Percentiles rank a stretch among this genome's conserved stretches.
These are phyloP conservation scores for Patella depressa DNA, from an alignment of 2,888 invertebrate species.

Conservation along the genomic window DNA sequence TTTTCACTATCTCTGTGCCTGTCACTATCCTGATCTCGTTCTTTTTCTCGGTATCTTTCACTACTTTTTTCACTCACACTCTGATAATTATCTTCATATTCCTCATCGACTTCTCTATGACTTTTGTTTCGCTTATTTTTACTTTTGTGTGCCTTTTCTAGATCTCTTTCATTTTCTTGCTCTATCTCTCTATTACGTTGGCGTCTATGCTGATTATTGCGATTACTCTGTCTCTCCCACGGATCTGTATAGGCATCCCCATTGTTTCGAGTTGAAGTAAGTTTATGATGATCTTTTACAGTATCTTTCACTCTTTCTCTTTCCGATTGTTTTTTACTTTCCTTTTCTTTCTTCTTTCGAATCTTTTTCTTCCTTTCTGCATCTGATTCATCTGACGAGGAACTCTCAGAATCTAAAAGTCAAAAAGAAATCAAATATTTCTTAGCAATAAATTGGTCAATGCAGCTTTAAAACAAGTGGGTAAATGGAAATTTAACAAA, in stretches of 20 bases:
- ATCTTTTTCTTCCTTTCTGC: slow-evolving; percentile 29
- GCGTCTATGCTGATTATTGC: slow-evolving; percentile 16
- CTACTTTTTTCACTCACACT: slow-evolving; percentile 32
- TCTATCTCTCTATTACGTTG: slow-evolving; percentile 14
- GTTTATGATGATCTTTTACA: too few relatives aligned
- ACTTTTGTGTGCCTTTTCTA: slow-evolving; percentile 16
- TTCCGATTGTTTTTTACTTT: slow-evolving; percentile 21
- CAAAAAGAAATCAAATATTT: slow-evolving; percentile 8
- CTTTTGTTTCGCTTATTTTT: slow-evolving; percentile 16
- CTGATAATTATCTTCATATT: slow-evolving; percentile 25
- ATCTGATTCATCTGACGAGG: slow-evolving; percentile 31
- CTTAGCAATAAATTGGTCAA: neutral
- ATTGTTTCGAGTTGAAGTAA: neutral
- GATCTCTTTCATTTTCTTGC: slow-evolving; percentile 10
- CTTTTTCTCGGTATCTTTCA: slow-evolving; percentile 30
- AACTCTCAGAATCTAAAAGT: slow-evolving; percentile 45
- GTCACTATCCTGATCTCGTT: neutral
- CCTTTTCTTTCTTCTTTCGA: slow-evolving; percentile 25
- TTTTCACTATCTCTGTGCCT: neutral
- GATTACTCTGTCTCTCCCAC: slow-evolving; percentile 18
- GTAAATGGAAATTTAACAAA: neutral
- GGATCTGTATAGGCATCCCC: slow-evolving; percentile 26
- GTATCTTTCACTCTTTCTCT: slow-evolving; percentile 20
- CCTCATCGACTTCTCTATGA: slow-evolving; percentile 24
- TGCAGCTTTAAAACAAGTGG: neutral